Evolutionary conservation across 2,113 vertebrate genomes (phyloP).

Genomic region (Boulengerochromis microlepis): DNA sequence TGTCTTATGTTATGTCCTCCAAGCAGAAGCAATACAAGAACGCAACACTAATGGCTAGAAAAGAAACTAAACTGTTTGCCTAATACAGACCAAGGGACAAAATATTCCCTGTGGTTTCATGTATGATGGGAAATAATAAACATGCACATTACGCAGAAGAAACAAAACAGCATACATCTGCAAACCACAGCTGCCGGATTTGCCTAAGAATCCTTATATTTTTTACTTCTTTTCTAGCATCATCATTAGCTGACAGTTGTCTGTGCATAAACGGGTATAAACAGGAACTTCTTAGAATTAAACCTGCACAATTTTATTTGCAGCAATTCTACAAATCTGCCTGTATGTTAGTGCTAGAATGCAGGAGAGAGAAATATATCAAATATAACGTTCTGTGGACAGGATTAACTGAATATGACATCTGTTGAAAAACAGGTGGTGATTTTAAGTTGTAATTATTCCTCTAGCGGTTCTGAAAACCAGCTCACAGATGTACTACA

Average conservation of each 20-base stretch:
- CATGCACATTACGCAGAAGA: not conserved
- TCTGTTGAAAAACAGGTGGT: not conserved
- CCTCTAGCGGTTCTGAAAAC: not conserved
- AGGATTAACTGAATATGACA: fast-evolving
- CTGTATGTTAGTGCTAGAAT: not conserved
- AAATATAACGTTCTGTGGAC: not conserved
- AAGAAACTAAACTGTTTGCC: not conserved
- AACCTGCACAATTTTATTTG: not conserved
- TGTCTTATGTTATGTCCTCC: not conserved
- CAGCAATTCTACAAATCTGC: not conserved
- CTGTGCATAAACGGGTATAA: not conserved
- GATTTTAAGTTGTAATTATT: not conserved
- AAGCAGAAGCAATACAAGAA: not conserved
- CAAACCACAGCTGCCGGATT: fast-evolving
- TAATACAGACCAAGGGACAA: not conserved
- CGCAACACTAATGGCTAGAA: not conserved
- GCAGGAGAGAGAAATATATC: not conserved
- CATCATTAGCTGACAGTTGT: not conserved
- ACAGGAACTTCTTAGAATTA: not conserved
- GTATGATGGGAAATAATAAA: not conserved
- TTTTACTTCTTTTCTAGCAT: not conserved
- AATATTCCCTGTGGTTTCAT: not conserved
- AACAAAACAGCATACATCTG: not conserved
- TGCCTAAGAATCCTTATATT: not conserved
- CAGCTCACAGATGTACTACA: not conserved